Evolutionary conservation across 2,113 vertebrate species (phyloP).

Genomic region (Paradisaea rubra): DNA sequence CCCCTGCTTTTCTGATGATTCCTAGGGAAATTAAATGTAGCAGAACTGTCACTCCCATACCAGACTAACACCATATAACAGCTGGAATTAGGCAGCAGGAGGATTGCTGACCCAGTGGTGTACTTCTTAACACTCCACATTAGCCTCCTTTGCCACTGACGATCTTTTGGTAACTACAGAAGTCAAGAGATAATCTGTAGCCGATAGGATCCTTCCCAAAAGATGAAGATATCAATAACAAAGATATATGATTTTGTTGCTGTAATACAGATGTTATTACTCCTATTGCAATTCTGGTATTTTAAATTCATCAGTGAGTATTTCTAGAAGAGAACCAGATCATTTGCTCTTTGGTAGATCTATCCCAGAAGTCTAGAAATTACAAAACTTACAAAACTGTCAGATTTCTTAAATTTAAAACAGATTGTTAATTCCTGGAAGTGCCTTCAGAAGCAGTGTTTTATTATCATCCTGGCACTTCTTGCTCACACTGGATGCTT

Average conservation of each 20-base stretch:
- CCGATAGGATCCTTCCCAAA: background rate
- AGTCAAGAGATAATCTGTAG: background rate
- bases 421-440: conserved; percentile 1
- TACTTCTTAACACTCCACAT: background rate
- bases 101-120: background rate
- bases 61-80: background rate
- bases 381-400: background rate
- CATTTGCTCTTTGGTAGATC: background rate
- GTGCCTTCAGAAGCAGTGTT: background rate
- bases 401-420: conserved; percentile 48
- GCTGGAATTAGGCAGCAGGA: background rate
- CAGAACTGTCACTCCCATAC: background rate
- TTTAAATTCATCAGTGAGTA: background rate
- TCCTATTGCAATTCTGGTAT: background rate
- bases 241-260: background rate
- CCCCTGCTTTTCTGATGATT: background rate
- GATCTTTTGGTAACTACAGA: background rate
- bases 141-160: background rate
- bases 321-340: background rate
- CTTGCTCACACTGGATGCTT: conserved; percentile 1
- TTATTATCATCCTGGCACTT: conserved; percentile 49
- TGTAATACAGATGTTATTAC: background rate
- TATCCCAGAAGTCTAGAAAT: background rate
- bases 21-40: background rate
- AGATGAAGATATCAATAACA: background rate